Conservation (phyloP, 2,113 vertebrate genomes). For the Nothobranchius kuhntae region DNA sequence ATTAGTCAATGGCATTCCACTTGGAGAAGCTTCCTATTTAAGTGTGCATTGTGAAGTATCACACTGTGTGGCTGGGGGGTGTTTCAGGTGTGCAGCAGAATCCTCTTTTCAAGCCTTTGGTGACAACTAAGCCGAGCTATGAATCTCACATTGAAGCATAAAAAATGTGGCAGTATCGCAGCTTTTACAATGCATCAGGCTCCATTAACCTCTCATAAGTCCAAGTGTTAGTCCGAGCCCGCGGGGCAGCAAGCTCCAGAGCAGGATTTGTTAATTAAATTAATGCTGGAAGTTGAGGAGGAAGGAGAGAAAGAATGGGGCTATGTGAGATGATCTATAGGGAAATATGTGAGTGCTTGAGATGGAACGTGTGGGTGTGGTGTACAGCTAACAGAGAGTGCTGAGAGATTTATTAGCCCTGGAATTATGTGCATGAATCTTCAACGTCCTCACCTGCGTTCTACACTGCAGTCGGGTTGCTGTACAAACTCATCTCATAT, state of each 20-base stretch:
- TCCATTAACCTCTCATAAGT: slow-evolving; percentile 69
- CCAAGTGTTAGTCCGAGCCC: slow-evolving; percentile 46
- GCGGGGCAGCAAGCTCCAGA: slow-evolving; percentile 41
- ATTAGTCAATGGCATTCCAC: slow-evolving; percentile 49
- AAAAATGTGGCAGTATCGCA: slow-evolving; percentile 8
- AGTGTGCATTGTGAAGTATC: background rate
- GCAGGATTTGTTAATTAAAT: slow-evolving; percentile 64
- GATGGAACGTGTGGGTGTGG: slow-evolving; percentile 61
- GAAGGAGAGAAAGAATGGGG: background rate
- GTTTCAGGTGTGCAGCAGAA: slow-evolving; percentile 20
- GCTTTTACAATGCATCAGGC: slow-evolving; percentile 51
- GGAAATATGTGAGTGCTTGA: slow-evolving; percentile 50
- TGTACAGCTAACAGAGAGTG: slow-evolving; percentile 33
- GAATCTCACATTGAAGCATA: slow-evolving; percentile 26
- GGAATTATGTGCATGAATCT: slow-evolving; percentile 63
- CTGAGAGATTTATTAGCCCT: slow-evolving; percentile 42
- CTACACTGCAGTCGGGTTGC: slow-evolving; percentile 12
- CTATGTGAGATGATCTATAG: slow-evolving; percentile 44
- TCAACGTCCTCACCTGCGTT: slow-evolving; percentile 33
- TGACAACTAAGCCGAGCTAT: slow-evolving; percentile 1
- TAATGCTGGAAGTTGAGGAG: slow-evolving; percentile 35
- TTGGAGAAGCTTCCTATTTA: slow-evolving; percentile 17
- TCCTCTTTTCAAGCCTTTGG: slow-evolving; percentile 10
- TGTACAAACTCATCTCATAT: slow-evolving; percentile 30
- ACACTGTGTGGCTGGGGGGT: background rate